A percentile compares a stretch with the other conserved stretches of the same genome.
Evolutionary conservation across 1,140 invertebrate species (phyloP).

Genomic region (Melanaphis sacchari): DNA sequence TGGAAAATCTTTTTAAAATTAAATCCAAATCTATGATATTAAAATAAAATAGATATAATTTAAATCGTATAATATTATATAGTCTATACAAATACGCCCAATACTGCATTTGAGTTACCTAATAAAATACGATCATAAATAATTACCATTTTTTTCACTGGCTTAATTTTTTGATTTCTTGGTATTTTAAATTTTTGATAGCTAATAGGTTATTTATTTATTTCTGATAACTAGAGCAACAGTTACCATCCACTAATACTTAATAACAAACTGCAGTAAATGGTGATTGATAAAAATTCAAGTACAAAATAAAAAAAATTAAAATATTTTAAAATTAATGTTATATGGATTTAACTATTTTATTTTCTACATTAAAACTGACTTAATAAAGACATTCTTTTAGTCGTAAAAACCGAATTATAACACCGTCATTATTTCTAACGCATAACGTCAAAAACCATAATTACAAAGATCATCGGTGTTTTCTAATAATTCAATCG

Average conservation of each 20-base stretch:
- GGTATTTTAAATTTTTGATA: not conserved
- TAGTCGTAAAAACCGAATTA: too few relatives aligned
- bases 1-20: not conserved
- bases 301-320: too few relatives aligned
- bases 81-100: not conserved
- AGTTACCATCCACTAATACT: not conserved
- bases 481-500: not conserved
- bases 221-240: not conserved
- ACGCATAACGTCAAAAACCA: too few relatives aligned
- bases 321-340: not conserved
- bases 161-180: not conserved
- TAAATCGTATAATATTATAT: not conserved
- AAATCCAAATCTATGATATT: not conserved
- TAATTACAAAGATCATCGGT: not conserved
- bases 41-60: not conserved
- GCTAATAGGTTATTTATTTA: not conserved
- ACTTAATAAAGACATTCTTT: not conserved
- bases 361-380: not conserved
- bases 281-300: not conserved
- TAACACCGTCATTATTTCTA: too few relatives aligned
- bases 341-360: not conserved
- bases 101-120: not conserved
- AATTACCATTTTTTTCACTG: not conserved
- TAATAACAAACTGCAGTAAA: not conserved
- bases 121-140: not conserved